phyloP scores from a whole-genome alignment of 2,113 vertebrate species.

The Caranx melampygus region DNA sequence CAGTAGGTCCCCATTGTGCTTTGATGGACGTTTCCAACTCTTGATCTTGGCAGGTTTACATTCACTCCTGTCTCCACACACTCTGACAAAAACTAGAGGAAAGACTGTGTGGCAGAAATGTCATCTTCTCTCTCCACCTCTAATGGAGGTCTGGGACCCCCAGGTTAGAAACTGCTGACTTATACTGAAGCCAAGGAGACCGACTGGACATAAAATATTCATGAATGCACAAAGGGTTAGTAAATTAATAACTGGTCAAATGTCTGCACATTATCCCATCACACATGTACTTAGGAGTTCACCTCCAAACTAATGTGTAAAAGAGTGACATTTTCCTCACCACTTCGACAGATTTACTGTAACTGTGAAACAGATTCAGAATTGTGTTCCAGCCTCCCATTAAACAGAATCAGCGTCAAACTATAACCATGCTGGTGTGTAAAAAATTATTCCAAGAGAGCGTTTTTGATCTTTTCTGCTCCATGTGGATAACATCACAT shows the following conservation, averaged over 20 bases:
- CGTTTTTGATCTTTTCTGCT: conserved; percentile 54
- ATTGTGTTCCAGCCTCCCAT: conserved; percentile 19
- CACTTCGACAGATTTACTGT: conserved; percentile 3
- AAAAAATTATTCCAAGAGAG: conserved; percentile 42
- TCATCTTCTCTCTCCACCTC: neutral
- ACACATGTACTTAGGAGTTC: neutral
- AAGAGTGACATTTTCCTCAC: conserved; percentile 3
- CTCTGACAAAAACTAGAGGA: neutral
- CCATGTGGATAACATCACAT: conserved; percentile 57
- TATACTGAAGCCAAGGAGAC: neutral
- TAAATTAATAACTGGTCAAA: conserved; percentile 18
- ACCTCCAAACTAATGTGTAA: conserved; percentile 5
- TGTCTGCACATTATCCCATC: neutral
- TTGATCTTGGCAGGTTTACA: neutral
- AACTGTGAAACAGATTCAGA: conserved; percentile 21
- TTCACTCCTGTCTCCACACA: neutral
- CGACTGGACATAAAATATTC: neutral
- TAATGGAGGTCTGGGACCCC: neutral
- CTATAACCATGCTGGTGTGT: conserved; percentile 28
- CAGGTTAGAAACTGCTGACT: neutral
- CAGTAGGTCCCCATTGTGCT: neutral
- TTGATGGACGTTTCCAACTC: neutral
- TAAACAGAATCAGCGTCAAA: conserved; percentile 37
- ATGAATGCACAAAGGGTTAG: neutral
- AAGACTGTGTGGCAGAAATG: neutral